phyloP scores from a whole-genome alignment of 2,113 vertebrate genomes.

The Hyperoodon ampullatus region DNA sequence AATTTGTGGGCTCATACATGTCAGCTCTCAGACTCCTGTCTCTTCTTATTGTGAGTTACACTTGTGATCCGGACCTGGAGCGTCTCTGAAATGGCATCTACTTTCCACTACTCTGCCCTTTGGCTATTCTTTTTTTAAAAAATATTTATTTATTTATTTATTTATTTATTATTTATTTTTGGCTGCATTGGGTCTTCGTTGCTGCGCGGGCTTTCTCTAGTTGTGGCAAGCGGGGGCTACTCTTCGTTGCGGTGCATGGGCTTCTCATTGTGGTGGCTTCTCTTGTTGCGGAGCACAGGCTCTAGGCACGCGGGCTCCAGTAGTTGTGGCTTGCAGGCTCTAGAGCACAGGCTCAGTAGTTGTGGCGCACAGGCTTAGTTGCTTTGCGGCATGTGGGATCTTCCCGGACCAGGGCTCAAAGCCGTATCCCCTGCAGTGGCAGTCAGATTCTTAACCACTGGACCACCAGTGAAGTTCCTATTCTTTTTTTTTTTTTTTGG shows the following conservation, averaged over 20 bases:
- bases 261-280: background rate
- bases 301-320: background rate
- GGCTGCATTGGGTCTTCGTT: too few relatives aligned
- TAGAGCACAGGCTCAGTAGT: background rate
- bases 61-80: background rate
- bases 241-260: too few relatives aligned
- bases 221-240: too few relatives aligned
- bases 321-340: background rate
- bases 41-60: background rate
- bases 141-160: too few relatives aligned
- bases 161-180: too few relatives aligned
- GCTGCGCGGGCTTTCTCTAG: too few relatives aligned
- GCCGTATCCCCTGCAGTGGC: too few relatives aligned
- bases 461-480: too few relatives aligned
- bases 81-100: background rate
- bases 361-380: background rate
- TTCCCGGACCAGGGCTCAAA: too few relatives aligned
- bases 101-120: background rate
- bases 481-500: too few relatives aligned
- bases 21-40: background rate
- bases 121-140: background rate
- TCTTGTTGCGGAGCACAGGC: background rate
- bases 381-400: too few relatives aligned
- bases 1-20: background rate
- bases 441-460: too few relatives aligned